phyloP scores from a whole-genome alignment of 2,888 invertebrate genomes.

The Aethes cnicana region DNA sequence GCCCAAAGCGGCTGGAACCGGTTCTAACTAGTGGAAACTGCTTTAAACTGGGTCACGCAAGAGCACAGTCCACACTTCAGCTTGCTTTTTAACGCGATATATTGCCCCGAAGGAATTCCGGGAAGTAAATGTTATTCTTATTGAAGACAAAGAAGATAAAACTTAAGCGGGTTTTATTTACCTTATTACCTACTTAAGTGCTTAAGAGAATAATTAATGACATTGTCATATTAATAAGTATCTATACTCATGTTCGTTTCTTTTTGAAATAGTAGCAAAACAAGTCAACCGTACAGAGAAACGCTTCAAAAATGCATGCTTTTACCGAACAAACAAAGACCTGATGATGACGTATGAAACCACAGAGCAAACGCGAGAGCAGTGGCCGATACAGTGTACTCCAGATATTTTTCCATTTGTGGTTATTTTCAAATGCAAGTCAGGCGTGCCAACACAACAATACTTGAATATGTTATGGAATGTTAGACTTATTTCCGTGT shows the following conservation, averaged over 20 bases:
- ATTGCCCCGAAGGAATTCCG: too few relatives aligned
- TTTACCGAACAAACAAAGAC: background rate
- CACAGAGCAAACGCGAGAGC: background rate
- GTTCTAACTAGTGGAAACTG: slow-evolving; percentile 35
- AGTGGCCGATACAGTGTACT: slow-evolving; percentile 1
- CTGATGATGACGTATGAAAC: background rate
- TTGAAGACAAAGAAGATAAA: too few relatives aligned
- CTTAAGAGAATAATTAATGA: too few relatives aligned
- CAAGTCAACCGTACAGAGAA: background rate
- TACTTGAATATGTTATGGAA: slow-evolving; percentile 12
- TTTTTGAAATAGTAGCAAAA: too few relatives aligned
- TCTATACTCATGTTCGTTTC: too few relatives aligned
- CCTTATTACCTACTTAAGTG: too few relatives aligned
- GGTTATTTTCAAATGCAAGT: slow-evolving; percentile 8
- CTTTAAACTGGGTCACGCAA: slow-evolving; percentile 1
- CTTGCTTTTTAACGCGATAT: too few relatives aligned
- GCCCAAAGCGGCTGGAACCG: slow-evolving; percentile 42
- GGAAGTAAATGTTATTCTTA: too few relatives aligned
- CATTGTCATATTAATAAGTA: too few relatives aligned
- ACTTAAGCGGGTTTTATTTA: too few relatives aligned
- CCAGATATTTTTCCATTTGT: background rate
- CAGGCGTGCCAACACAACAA: slow-evolving; percentile 24
- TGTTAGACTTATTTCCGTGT: slow-evolving; percentile 19
- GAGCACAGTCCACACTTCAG: background rate
- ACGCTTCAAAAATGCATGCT: background rate